phyloP scores from a whole-genome alignment of 2,888 invertebrate genomes.

The Chaitophorus viminalis region DNA sequence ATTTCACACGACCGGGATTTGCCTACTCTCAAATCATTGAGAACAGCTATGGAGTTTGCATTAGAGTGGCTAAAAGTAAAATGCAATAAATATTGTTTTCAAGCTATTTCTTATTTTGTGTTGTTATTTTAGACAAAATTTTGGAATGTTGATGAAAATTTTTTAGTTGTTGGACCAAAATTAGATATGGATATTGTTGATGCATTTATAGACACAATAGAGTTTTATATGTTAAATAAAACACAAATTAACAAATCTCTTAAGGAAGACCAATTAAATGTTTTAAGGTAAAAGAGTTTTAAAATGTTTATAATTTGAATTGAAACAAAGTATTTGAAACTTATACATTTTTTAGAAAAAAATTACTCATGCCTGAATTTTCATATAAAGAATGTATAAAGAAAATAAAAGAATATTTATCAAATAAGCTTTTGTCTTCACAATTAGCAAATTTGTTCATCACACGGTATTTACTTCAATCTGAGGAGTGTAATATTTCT shows the following conservation, averaged over 20 bases:
- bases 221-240: constrained; percentile 41
- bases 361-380: constrained; percentile 3
- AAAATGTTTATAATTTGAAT: background rate
- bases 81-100: background rate
- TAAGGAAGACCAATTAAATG: constrained; percentile 24
- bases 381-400: constrained; percentile 54
- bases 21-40: constrained; percentile 74
- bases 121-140: constrained; percentile 36
- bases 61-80: constrained; percentile 76
- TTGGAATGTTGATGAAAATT: constrained; percentile 48
- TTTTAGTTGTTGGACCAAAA: constrained; percentile 21
- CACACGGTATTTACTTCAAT: constrained; percentile 33
- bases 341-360: constrained; percentile 4
- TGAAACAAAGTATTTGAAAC: background rate
- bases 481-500: constrained; percentile 20
- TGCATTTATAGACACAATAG: constrained; percentile 37
- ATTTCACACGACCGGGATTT: constrained; percentile 78
- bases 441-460: constrained; percentile 33
- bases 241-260: background rate
- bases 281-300: constrained; percentile 21
- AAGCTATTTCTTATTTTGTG: background rate
- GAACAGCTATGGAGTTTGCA: constrained; percentile 74
- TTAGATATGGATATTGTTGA: constrained; percentile 5
- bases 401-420: constrained; percentile 29
- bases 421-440: constrained; percentile 4